Base-by-base conservation (phyloP, 1,140 invertebrate species). In the Sitodiplosis mosellana region DNA sequence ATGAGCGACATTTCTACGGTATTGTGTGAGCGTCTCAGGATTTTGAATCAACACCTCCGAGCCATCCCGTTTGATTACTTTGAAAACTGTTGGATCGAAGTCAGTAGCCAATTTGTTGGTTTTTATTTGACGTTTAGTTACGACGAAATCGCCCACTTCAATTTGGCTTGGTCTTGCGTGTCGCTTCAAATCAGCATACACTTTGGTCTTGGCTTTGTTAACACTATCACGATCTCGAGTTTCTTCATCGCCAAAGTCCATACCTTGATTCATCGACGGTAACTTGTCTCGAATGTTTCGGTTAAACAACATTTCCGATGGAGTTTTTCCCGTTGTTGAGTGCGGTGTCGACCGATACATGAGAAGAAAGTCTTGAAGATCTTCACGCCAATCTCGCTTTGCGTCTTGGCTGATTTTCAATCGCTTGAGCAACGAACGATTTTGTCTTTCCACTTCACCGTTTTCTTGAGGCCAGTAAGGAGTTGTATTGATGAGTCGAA, bases 301-400 rank as follows among this genome's bases (percentile, higher is more conserved):
- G 20, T 48, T 47, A 41, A 59, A 64, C 8, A 67, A 51, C 33
- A 65, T 42, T 55, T 63, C 58, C 2, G 59, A 50, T 5, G 64
- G 63, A 2, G 61, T 54, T 52, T 57, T 58, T 34, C 60, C 58
- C 11, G 59, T 62, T 3, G 54, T 51, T 7, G 55, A 50, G 48
- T 61, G 59, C 4, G 57, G 59, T 15, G 59, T 63, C 18, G 48
- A 49, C 15, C 56, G 59, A 45, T 63, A 63, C 59, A 61, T 61
- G 19, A 57, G 48, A 1, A 60, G 40, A 48, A 57, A 61, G 10
- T 55, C 51, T 7, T 48, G 33, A 34, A 59, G 22, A 41, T 50
- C 51, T 15, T 56, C 48, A 49, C 54, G 45, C 48, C 47, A 54
- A 45, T 57, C 46, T 21, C 37, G 15, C 15, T 51, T 48, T 34